These are phyloP conservation scores for Thunnus albacares DNA, from an alignment of 2,797 vertebrate species.

Conservation along the genomic window DNA sequence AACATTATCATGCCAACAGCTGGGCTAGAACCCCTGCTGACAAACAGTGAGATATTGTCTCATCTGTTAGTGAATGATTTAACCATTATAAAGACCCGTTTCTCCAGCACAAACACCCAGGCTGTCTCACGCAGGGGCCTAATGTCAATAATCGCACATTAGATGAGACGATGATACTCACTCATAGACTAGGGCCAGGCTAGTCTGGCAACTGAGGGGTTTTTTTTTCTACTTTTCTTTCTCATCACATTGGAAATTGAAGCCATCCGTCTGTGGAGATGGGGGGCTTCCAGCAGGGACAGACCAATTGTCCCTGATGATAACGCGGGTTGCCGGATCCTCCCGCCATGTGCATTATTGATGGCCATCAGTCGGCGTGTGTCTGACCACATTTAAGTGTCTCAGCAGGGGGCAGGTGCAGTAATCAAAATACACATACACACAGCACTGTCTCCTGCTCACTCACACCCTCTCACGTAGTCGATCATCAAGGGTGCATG, in stretches of 20 bases:
- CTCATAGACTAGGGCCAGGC: conserved; percentile 42
- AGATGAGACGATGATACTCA: conserved; percentile 57
- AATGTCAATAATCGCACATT: conserved; percentile 74
- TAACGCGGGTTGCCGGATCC: conserved; percentile 65
- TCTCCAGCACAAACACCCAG: conserved; percentile 30
- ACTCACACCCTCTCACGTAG: conserved; percentile 18
- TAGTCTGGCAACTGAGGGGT: conserved; percentile 5
- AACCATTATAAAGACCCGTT: conserved; percentile 61
- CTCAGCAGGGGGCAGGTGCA: conserved; percentile 69
- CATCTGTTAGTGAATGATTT: conserved; percentile 63
- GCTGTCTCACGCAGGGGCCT: conserved; percentile 35
- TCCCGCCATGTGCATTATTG: conserved; percentile 83
- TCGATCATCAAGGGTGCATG: conserved; percentile 58
- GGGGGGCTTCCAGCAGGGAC: conserved; percentile 70
- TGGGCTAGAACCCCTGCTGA: conserved; percentile 64
- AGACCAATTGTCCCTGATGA: conserved; percentile 69
- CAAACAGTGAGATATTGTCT: conserved; percentile 69
- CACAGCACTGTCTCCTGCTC: conserved; percentile 30
- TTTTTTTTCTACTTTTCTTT: conserved; percentile 12
- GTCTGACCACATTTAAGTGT: conserved; percentile 84
- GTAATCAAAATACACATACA: conserved; percentile 72
- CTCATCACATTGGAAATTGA: conserved; percentile 78
- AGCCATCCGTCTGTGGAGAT: conserved; percentile 76
- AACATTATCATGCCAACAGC: conserved; percentile 64
- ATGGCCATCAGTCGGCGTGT: conserved; percentile 78